Base-by-base conservation (phyloP, 2,888 invertebrate species). In the Agrypnus murinus region DNA sequence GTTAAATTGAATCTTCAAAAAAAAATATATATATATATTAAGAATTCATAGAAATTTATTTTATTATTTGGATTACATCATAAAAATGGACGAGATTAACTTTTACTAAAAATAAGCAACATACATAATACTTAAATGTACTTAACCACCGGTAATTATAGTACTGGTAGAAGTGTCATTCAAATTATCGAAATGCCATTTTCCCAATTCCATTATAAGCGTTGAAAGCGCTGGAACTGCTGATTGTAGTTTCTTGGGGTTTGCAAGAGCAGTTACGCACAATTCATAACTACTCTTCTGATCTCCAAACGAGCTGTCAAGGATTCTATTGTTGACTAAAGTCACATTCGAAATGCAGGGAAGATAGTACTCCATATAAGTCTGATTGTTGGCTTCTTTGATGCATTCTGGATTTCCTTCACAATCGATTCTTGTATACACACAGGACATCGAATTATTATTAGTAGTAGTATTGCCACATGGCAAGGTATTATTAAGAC, bases 401-500 rank as follows among this genome's bases (percentile, higher is more conserved):
- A 77, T 77, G 12, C 69, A 69, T 6, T 64, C 48, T 8, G 69
- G 65, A 31, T 64, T 34, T 4, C 64, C 59, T n/a, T 25, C 57
- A 17, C 69, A 69, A 31, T 69, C 69, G 2, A 69, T 69, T 65
- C 50, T 64, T 12, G 69, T 43, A 19, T 69, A 69, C 0, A 70
- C 65, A 19, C 70, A 70, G 10, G 57, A 17, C 8, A 36, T 14
- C 6, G 50, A 48, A 7, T 14, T 60, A 12, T 59, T 34, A 50
- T 65, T 38, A 10, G 14, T 58, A n/a, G n/a, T n/a, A n/a, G n/a
- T n/a, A 10, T 45, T 14, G 46, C 57, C 38, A 62, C 83, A 83
- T 7, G 81, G 81, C 32, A 77, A 78, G 5, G 82, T 82, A 4
- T 77, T 71, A 25, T 73, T 63, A 1, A 80, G 79, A 53, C 77